Conservation (phyloP, 2,888 invertebrate genomes). For the Drosophila paranaensis region DNA sequence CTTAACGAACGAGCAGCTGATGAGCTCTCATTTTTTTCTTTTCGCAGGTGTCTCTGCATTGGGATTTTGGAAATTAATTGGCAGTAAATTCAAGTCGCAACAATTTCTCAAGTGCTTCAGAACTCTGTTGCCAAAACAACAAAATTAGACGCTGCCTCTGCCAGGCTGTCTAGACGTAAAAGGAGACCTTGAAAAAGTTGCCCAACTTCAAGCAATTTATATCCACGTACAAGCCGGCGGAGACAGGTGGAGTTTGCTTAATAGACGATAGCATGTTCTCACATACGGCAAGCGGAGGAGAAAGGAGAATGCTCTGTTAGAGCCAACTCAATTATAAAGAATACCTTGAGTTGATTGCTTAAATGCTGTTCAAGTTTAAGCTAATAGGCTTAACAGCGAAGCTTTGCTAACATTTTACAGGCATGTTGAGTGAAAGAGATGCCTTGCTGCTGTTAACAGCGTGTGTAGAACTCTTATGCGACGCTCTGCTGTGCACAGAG, state of each 20-base stretch:
- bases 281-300: background rate
- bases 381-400: conserved; percentile 2
- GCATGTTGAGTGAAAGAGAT: background rate
- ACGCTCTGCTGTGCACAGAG: background rate
- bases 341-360: conserved; percentile 3
- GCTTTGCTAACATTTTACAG: background rate
- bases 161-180: conserved; percentile 43
- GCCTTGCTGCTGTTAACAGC: background rate
- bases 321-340: conserved; percentile 8
- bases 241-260: background rate
- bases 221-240: conserved; percentile 12
- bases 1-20: conserved; percentile 22
- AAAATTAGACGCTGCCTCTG: conserved; percentile 40
- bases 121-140: conserved; percentile 54
- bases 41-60: conserved; percentile 25
- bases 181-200: conserved; percentile 44
- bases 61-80: conserved; percentile 63
- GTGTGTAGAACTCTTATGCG: background rate
- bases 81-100: conserved; percentile 39
- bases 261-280: conserved; percentile 2
- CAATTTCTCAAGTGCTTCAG: conserved; percentile 47
- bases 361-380: background rate
- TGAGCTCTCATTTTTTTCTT: conserved; percentile 21
- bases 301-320: background rate
- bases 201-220: conserved; percentile 28